phyloP scores from a whole-genome alignment of 1,140 invertebrate genomes.

The Arion vulgaris region DNA sequence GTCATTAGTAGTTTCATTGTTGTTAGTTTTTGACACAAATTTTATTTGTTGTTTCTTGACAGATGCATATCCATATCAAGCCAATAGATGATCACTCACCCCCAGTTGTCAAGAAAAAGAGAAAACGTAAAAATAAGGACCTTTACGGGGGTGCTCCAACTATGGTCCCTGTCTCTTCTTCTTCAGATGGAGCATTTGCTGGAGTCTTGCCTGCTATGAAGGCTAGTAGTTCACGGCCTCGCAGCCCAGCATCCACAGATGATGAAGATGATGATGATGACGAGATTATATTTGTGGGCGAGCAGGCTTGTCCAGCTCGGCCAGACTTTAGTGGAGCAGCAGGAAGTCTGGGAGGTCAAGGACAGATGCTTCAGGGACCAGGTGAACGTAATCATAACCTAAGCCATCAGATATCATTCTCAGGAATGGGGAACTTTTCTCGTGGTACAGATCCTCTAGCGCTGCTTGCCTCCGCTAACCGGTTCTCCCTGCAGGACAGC shows the following conservation, averaged over 20 bases:
- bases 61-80: slow-evolving; percentile 62
- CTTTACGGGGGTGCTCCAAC: slow-evolving; percentile 47
- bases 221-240: slow-evolving; percentile 18
- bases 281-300: slow-evolving; percentile 39
- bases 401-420: slow-evolving; percentile 34
- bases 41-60: slow-evolving; percentile 22
- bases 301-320: slow-evolving; percentile 27
- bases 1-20: too few relatives aligned
- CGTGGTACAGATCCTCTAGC: slow-evolving; percentile 33
- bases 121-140: slow-evolving; percentile 51
- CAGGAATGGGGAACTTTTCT: slow-evolving; percentile 36
- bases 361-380: slow-evolving; percentile 31
- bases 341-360: slow-evolving; percentile 31
- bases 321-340: slow-evolving; percentile 27
- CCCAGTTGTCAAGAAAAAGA: slow-evolving; percentile 33
- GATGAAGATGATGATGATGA: slow-evolving; percentile 49
- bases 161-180: slow-evolving; percentile 48
- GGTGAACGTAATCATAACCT: slow-evolving; percentile 14
- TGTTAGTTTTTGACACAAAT: background rate
- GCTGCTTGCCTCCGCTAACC: slow-evolving; percentile 31
- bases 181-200: slow-evolving; percentile 21
- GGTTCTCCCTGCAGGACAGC: slow-evolving; percentile 34
- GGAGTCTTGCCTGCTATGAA: slow-evolving; percentile 35
- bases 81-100: slow-evolving; percentile 40
- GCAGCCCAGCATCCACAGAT: slow-evolving; percentile 29